Evolutionary conservation across 2,797 vertebrate genomes (phyloP).

Genomic region (Schizopygopsis pylzovi): DNA sequence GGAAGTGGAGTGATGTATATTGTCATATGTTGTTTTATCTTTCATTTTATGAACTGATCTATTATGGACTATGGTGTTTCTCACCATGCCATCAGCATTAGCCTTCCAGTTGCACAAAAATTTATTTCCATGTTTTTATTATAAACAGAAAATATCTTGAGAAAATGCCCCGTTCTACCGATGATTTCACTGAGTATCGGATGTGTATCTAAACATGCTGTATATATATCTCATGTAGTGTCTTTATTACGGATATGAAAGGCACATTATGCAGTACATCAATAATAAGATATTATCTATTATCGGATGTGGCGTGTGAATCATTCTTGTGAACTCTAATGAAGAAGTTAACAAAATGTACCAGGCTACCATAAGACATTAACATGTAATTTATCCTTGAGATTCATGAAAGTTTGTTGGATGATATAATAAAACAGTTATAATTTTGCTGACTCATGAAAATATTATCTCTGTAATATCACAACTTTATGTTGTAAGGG

Average conservation of each 20-base stretch:
- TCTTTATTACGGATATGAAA: constrained; percentile 59
- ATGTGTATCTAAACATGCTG: constrained; percentile 60
- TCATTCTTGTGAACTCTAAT: constrained; percentile 47
- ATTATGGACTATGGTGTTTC: constrained; percentile 32
- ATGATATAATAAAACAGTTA: constrained; percentile 38
- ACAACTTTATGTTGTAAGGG: neutral
- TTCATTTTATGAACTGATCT: constrained; percentile 11
- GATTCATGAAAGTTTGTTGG: constrained; percentile 37
- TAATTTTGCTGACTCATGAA: constrained; percentile 16
- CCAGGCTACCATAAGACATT: constrained; percentile 34
- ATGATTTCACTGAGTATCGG: constrained; percentile 44
- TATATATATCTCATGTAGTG: constrained; percentile 59
- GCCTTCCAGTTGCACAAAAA: constrained; percentile 41
- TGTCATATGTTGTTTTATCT: constrained; percentile 48
- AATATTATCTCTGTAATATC: constrained; percentile 10
- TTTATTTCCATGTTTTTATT: constrained; percentile 46
- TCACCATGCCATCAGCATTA: constrained; percentile 39
- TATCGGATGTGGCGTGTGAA: constrained; percentile 3
- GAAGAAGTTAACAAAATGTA: constrained; percentile 39
- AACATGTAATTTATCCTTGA: constrained; percentile 39
- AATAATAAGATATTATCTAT: constrained; percentile 51
- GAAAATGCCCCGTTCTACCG: constrained; percentile 44
- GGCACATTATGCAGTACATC: constrained; percentile 58
- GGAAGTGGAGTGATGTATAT: constrained; percentile 17
- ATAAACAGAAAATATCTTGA: constrained; percentile 24